Base-by-base conservation (phyloP, 2,797 vertebrate genomes). In the Sebastes diploproa region DNA sequence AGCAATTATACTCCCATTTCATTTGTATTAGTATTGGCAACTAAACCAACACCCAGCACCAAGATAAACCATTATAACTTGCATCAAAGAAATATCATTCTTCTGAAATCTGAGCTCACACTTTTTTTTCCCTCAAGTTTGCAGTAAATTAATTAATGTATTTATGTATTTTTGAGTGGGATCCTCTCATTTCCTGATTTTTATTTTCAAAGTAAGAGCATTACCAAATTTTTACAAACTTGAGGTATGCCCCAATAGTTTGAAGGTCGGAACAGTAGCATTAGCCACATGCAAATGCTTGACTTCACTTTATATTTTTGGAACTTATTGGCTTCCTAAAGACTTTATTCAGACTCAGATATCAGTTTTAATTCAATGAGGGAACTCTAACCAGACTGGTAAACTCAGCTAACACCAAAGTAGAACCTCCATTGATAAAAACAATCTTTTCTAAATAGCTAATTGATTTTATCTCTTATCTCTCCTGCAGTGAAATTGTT, bases 401-500 rank as follows among this genome's bases (percentile, higher is more conserved):
- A 23, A 52, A 25, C 12, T 32, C 14, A 18, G 10, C 5, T 30
- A 29, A 63, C 29, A 59, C 11, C n/a, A 73, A 22, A 32, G 14
- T 27, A 50, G 11, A 58, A 32, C 4, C 11, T 56, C 6, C 4
- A 14, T n/a, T 13, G 7, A 10, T 63, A 25, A 67, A 59, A n/a
- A n/a, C 2, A 7, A 12, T 25, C 2, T 27, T 60, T 54, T 32
- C 2, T 56, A 18, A 58, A 54, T 18, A 32, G 25, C 30, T 64
- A 2, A 74, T 22, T 66, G 56, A 34, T 74, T 82, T 59, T 0
- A 16, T 60, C 27, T 8, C n/a, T 12, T 11, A 23, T 77, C 63
- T 77, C 36, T 80, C 72, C 60, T 83, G 34, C 88, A 96, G 98
- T 99, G 92, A 99, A 99, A 92, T 94, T 99, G 92, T 99, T 99